Conservation (phyloP, 1,140 invertebrate genomes). For the Tetramorium parvispinum region DNA sequence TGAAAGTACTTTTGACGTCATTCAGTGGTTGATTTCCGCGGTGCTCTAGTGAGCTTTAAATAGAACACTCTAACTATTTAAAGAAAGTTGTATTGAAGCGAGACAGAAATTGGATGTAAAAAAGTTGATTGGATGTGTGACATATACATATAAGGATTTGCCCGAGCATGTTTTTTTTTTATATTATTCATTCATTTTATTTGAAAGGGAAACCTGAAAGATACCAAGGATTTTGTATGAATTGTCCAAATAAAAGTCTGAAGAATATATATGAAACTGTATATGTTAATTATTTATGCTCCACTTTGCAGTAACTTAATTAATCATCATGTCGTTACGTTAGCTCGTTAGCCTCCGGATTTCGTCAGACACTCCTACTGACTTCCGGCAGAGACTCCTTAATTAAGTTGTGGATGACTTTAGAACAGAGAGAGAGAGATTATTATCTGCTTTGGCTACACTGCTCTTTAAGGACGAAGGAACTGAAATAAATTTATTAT, state of each 20-base stretch:
- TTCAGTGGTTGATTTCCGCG: background rate
- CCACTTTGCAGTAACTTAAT: background rate
- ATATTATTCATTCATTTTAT: background rate
- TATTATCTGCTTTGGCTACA: slow-evolving; percentile 2
- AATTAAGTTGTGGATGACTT: slow-evolving; percentile 37
- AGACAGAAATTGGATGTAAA: background rate
- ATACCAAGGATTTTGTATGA: background rate
- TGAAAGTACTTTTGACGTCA: slow-evolving; percentile 5
- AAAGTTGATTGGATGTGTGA: background rate
- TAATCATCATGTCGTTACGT: slow-evolving; percentile 29
- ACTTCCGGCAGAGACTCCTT: slow-evolving; percentile 14
- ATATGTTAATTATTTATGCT: background rate
- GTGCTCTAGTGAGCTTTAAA: background rate
- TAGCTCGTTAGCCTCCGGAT: slow-evolving; percentile 26
- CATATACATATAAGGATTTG: background rate
- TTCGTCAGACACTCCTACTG: slow-evolving; percentile 13
- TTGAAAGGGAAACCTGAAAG: background rate
- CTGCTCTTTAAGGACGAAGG: background rate
- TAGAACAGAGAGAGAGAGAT: slow-evolving; percentile 20
- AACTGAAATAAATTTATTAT: background rate
- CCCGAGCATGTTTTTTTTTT: background rate
- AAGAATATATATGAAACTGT: background rate
- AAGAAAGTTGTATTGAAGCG: background rate
- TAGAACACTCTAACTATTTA: slow-evolving; percentile 23
- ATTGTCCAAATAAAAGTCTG: background rate